Conservation (phyloP, 1,140 invertebrate species). For the Oreohelix idahoensis region DNA sequence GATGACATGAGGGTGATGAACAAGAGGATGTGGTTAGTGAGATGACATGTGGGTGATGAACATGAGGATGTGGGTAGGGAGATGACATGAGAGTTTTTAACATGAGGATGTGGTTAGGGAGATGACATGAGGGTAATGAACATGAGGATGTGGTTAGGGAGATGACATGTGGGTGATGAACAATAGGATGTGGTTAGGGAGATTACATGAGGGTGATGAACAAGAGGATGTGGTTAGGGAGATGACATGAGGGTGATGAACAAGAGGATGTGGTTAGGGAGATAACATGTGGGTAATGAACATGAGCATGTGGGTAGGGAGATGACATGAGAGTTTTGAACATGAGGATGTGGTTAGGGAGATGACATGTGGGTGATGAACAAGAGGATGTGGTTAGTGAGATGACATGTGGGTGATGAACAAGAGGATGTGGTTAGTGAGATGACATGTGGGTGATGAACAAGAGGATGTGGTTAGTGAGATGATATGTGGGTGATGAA, state of each 20-base stretch:
- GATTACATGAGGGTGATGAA: background rate
- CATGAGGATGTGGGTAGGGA: background rate
- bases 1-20: too few relatives aligned
- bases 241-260: too few relatives aligned
- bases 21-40: too few relatives aligned
- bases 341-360: too few relatives aligned
- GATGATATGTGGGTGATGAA: background rate
- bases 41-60: slow-evolving; percentile 21
- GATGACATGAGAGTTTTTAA: background rate
- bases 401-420: background rate
- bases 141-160: background rate
- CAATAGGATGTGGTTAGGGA: too few relatives aligned
- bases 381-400: background rate
- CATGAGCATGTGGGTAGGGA: too few relatives aligned
- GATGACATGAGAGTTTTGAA: too few relatives aligned
- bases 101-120: too few relatives aligned
- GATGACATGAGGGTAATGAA: background rate
- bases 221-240: too few relatives aligned
- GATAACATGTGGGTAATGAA: too few relatives aligned
- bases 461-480: background rate
- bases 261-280: too few relatives aligned
- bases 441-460: background rate
- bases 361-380: slow-evolving; percentile 21
- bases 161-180: background rate
- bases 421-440: background rate